Percentiles rank a stretch among this genome's conserved stretches.
These are phyloP conservation scores for Ptilodon capucinus DNA, from an alignment of 2,888 invertebrate genomes.

Conservation along the genomic window DNA sequence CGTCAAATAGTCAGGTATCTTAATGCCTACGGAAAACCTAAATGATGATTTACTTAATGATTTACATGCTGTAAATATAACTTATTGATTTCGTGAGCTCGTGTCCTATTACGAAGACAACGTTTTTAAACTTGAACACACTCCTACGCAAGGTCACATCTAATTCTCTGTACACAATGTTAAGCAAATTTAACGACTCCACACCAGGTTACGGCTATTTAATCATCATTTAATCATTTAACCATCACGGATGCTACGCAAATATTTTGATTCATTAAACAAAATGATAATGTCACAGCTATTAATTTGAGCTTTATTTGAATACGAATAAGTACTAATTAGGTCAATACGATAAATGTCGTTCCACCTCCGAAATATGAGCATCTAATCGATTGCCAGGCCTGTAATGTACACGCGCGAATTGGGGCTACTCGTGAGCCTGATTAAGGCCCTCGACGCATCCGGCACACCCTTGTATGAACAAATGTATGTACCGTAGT, in stretches of 20 bases:
- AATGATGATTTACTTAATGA: neutral
- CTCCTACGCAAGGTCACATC: conserved; percentile 56
- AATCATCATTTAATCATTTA: too few relatives aligned
- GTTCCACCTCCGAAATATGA: conserved; percentile 7
- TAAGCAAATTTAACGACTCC: conserved; percentile 39
- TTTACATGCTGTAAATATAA: neutral
- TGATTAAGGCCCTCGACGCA: conserved; percentile 23
- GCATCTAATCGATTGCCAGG: conserved; percentile 11
- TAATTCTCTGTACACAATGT: conserved; percentile 36
- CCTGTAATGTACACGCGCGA: conserved; percentile 20
- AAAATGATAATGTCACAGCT: neutral
- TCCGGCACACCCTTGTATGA: conserved; percentile 12
- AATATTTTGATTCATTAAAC: conserved; percentile 34
- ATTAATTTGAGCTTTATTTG: neutral
- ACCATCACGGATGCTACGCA: conserved; percentile 24
- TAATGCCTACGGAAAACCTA: too few relatives aligned
- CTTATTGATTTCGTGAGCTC: neutral
- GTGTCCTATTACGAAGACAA: conserved; percentile 5
- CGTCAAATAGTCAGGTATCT: too few relatives aligned
- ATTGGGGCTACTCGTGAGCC: conserved; percentile 8
- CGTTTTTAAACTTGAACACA: conserved; percentile 14
- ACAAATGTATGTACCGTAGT: too few relatives aligned
- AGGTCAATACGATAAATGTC: neutral
- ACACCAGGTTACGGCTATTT: conserved; percentile 47
- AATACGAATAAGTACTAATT: neutral